Evolutionary conservation across 1,140 invertebrate genomes (phyloP).

Genomic region (Leptinotarsa undecemlineata): DNA sequence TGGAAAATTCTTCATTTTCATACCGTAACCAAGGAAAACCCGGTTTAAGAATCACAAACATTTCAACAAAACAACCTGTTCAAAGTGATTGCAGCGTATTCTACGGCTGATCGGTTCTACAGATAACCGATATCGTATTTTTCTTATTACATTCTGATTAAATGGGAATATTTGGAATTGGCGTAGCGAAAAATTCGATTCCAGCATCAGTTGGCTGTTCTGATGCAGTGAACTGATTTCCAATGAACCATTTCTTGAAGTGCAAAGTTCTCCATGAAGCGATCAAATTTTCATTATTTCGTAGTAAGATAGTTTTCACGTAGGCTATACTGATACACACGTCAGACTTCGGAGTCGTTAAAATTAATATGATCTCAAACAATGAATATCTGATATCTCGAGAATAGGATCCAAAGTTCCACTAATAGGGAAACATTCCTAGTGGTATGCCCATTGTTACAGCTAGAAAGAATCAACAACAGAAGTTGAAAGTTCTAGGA

Average conservation of each 20-base stretch:
- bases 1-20: not conserved
- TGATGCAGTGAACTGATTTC: not conserved
- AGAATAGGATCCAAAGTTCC: too few relatives aligned
- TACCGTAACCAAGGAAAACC: not conserved
- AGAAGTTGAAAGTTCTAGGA: too few relatives aligned
- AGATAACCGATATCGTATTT: conserved; percentile 22
- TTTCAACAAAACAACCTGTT: not conserved
- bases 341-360: too few relatives aligned
- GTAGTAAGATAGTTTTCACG: too few relatives aligned
- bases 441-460: too few relatives aligned
- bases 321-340: too few relatives aligned
- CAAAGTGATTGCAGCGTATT: not conserved
- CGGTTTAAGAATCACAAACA: not conserved
- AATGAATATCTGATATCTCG: too few relatives aligned
- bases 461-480: too few relatives aligned
- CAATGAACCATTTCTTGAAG: not conserved
- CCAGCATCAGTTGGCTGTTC: conserved; percentile 13
- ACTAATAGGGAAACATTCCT: too few relatives aligned
- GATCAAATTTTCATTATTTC: too few relatives aligned
- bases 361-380: too few relatives aligned
- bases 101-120: conserved; percentile 5
- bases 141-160: conserved; percentile 37
- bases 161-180: conserved; percentile 42
- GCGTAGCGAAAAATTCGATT: conserved; percentile 39
- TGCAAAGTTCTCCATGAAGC: too few relatives aligned